Evolutionary conservation across 2,888 invertebrate genomes (phyloP), one percentile per base, ranked within the genome.

Genomic region (Caenorhabditis panamensis): DNA sequence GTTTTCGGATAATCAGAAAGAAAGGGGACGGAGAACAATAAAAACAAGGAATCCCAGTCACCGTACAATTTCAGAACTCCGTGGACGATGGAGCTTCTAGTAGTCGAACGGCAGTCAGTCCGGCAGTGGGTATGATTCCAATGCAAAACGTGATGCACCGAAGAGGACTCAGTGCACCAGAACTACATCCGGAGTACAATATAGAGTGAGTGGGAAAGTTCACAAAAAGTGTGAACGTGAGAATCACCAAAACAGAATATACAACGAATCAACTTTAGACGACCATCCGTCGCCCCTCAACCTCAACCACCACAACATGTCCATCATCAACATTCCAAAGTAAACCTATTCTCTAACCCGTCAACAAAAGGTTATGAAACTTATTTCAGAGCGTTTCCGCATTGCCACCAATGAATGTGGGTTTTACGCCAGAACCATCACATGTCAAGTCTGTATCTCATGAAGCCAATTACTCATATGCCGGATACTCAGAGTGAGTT

Each of bases 401-500:
- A 24, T 56, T 82, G 20, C 82, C 81, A 26, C 81, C 81, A 22
- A 78, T 78, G 47, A 53, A 54, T 20, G 63, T 77, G 2, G 76
- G 68, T 6, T 79, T 63, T 26, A 41, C 75, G 41, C 51, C 51
- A 5, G 69, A 72, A 61, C 72, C 82, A n/a, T 61, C 61, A 26
- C 82, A 82, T 37, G 76, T 78, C 26, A 82, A 82, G 59, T 82
- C 82, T n/a, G 68, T 82, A 37, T 82, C 82, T 31, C 82, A 82
- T 44, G 82, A 82, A 41, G 66, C 81, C 3, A 69, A 78, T 49
- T 82, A 82, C 58, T 69, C 77, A 2, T 73, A 66, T 26, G 49
- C 47, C 16, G 76, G 76, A 41, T 77, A 59, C 24, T 72, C 76
- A 37, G 71, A 71, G 81, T 81, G n/a, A 51, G 69, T 47, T 49